Evolutionary conservation across 1,140 invertebrate genomes (phyloP), one percentile per base, ranked within the genome.

Genomic region (Aphidius ervi): DNA sequence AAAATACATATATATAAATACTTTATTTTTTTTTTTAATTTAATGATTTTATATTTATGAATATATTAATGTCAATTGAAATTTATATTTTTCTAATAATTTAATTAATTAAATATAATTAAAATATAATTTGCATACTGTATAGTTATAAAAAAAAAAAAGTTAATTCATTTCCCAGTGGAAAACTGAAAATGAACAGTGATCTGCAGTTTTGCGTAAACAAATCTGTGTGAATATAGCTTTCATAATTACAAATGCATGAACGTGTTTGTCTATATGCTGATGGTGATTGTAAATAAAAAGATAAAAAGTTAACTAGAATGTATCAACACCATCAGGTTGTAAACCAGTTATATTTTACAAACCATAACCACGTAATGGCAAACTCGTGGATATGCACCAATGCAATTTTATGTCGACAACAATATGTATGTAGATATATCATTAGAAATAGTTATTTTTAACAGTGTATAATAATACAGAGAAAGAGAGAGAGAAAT

Each of bases 211-310:
- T 16, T 16, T 16, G 16, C 1, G 16, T 16, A 16, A 16, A 16
- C 16, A 16, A 16, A 16, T 16, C 16, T 16, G 16, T 16, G 16
- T 16, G 16, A 16, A 16, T 16, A 56, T 20, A 56, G 41, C 45
- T 56, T 20, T 7, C 54, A 56, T 56, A 58, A 58, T 58, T 58
- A 46, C 46, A 16, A 58, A 58, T 58, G 56, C 56, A 58, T 45
- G 46, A 58, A 47, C 56, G 56, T 45, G 46, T 58, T 16, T 16
- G 16, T 16, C 16, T 16, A 16, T 16, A 16, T 16, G 16, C 16
- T 16, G 1, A 16, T 16, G 23, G 23, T 1, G 0, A 1, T 0
- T 31, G 23, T 31, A 31, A 31, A 31, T 31, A 31, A 31, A 31
- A 31, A 31, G 4, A 31, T 3, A 31, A 31, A 31, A 31, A 31